Conservation (phyloP, 2,888 invertebrate genomes). For the Gisinianus flammeolus region DNA sequence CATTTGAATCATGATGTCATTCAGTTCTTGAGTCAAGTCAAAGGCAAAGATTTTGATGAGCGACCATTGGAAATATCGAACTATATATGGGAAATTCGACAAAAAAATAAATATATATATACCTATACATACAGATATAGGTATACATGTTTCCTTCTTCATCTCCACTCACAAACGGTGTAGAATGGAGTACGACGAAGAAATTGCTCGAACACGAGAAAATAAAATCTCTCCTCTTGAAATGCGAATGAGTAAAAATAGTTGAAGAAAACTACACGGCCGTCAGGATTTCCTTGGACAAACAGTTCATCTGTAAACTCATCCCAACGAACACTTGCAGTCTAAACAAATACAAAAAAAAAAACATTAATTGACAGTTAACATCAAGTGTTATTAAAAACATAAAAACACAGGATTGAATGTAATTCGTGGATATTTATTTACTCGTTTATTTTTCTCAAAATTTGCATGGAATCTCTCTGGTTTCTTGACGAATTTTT, state of each 20-base stretch:
- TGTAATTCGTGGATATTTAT: neutral
- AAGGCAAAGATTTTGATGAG: conserved; percentile 44
- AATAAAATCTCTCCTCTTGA: conserved; percentile 42
- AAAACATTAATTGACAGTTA: neutral
- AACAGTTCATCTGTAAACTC: conserved; percentile 20
- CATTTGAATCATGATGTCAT: conserved; percentile 30
- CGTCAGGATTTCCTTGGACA: neutral
- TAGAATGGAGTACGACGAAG: conserved; percentile 39
- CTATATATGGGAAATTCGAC: conserved; percentile 27
- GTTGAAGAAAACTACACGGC: conserved; percentile 14
- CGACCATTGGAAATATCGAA: conserved; percentile 47
- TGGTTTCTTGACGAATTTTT: conserved; percentile 24
- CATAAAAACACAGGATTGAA: neutral
- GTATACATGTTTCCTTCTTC: too few relatives aligned
- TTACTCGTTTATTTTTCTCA: neutral
- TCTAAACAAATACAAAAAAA: conserved; percentile 2
- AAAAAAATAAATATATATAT: neutral
- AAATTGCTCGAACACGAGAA: conserved; percentile 27
- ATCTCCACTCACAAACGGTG: conserved; percentile 37
- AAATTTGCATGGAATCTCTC: conserved; percentile 37
- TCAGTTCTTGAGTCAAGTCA: conserved; percentile 43
- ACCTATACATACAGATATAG: too few relatives aligned
- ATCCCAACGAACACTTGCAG: conserved; percentile 6
- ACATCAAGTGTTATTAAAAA: neutral
- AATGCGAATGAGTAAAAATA: conserved; percentile 19